These are phyloP conservation scores for Elgaria multicarinata DNA, from an alignment of 2,113 vertebrate genomes.

Conservation along the genomic window DNA sequence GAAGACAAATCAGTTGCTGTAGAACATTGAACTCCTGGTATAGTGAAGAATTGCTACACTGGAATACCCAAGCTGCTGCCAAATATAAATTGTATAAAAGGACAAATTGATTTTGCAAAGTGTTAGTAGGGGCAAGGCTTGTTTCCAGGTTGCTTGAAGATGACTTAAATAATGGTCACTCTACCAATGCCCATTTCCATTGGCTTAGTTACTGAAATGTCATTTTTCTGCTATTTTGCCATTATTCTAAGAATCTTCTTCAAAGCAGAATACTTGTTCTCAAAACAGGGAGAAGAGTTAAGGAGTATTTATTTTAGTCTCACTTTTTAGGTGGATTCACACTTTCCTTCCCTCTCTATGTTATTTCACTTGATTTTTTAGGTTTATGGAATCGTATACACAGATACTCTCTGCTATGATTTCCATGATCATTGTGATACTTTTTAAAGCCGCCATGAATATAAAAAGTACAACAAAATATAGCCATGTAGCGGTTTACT, in stretches of 20 bases:
- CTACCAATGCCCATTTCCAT: neutral
- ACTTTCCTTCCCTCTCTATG: neutral
- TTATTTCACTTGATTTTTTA: neutral
- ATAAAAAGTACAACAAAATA: neutral
- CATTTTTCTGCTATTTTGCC: neutral
- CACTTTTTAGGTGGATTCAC: neutral
- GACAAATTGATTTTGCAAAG: neutral
- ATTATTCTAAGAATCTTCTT: neutral
- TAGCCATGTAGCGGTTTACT: too few relatives aligned
- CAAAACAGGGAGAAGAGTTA: conserved; percentile 13
- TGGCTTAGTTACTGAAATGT: conserved; percentile 4
- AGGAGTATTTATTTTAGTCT: neutral
- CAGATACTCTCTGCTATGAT: neutral
- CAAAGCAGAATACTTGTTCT: neutral
- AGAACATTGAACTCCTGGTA: neutral
- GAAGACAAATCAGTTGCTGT: neutral
- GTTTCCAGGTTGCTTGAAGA: neutral
- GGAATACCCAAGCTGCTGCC: neutral
- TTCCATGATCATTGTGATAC: neutral
- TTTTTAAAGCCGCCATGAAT: neutral
- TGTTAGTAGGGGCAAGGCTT: neutral
- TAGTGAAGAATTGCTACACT: neutral
- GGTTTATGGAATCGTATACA: neutral
- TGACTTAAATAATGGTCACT: conserved; percentile 16
- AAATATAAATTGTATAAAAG: neutral